Evolutionary conservation across 2,113 vertebrate genomes (phyloP), one percentile per base, ranked within the genome.

Genomic region (Istiophorus platypterus): DNA sequence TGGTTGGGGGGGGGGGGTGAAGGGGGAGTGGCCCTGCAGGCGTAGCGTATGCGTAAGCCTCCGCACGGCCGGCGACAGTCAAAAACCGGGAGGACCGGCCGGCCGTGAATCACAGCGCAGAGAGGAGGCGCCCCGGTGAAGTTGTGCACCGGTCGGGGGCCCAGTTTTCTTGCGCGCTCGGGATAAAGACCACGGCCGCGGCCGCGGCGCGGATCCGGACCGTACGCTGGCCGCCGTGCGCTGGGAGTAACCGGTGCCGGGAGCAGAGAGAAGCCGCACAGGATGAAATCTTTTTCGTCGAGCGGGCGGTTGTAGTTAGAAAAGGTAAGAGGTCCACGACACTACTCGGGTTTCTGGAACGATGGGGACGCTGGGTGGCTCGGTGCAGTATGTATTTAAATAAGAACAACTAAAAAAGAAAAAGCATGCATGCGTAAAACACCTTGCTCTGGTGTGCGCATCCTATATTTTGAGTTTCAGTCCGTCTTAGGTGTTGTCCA

Each of bases 21-120:
- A 24, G 72, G 69, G 39, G 86, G 91, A 51, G 81, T 79, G 91
- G 90, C 31, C 75, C 41, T 42, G 72, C 37, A 24, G 41, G 64
- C 72, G 83, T 72, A 31, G 64, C 22, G 91, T 85, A 31, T 88
- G 89, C 87, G 91, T 71, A 22, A 15, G 27, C 81, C 72, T 59
- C 26, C 24, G 13, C 45, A 56, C 59, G 63, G 71, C 85, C 78
- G 80, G 89, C 84, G 81, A 86, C 88, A 79, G 58, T 83, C 62
- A 62, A 85, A 88, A 79, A 47, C 26, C n/a, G 0, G 27, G 81
- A 72, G 88, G 22, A 77, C 42, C 0, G 3, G 69, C 17, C 26
- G 5, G 54, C 15, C 11, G 37, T 0, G 26, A 24, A 59, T 13
- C 87, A 82, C 58, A 85, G 54, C 76, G 10, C 76, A 18, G 47